Percentiles rank a stretch among this genome's conserved stretches.
These are phyloP conservation scores for Tiliacea aurago DNA, from an alignment of 2,888 invertebrate genomes.

Conservation along the genomic window DNA sequence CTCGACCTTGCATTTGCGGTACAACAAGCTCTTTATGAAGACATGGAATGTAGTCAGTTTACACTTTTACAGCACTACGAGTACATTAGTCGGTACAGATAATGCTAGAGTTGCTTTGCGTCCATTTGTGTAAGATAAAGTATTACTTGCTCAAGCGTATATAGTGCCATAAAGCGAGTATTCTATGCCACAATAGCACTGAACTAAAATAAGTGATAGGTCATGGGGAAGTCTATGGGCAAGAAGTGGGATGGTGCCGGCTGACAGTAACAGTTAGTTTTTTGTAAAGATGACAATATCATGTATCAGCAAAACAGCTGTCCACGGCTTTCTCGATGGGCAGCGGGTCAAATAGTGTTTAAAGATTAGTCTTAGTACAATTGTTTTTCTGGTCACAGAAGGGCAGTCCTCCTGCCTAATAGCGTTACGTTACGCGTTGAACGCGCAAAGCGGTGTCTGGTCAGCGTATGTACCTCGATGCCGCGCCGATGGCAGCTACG, in stretches of 20 bases:
- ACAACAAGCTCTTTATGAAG: slow-evolving; percentile 62
- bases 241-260: not conserved
- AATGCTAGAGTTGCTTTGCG: slow-evolving; percentile 25
- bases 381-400: slow-evolving; percentile 68
- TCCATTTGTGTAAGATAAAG: slow-evolving; percentile 29
- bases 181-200: not conserved
- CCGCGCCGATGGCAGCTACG: slow-evolving; percentile 95
- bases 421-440: slow-evolving; percentile 83
- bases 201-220: not conserved
- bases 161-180: slow-evolving; percentile 1
- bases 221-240: not conserved
- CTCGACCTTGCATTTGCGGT: slow-evolving; percentile 61
- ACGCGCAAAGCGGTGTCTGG: slow-evolving; percentile 81
- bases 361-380: not conserved
- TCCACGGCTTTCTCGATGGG: not conserved
- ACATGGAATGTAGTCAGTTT: slow-evolving; percentile 56
- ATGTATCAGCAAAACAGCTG: not conserved
- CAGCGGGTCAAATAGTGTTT: not conserved
- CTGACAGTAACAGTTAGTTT: not conserved
- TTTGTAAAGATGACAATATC: not conserved
- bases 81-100: slow-evolving; percentile 28
- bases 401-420: slow-evolving; percentile 89
- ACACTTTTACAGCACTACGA: slow-evolving; percentile 39
- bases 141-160: slow-evolving; percentile 24
- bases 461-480: slow-evolving; percentile 94